Conservation (phyloP, 1,140 invertebrate species). For the Alviniconcha marisindica region DNA sequence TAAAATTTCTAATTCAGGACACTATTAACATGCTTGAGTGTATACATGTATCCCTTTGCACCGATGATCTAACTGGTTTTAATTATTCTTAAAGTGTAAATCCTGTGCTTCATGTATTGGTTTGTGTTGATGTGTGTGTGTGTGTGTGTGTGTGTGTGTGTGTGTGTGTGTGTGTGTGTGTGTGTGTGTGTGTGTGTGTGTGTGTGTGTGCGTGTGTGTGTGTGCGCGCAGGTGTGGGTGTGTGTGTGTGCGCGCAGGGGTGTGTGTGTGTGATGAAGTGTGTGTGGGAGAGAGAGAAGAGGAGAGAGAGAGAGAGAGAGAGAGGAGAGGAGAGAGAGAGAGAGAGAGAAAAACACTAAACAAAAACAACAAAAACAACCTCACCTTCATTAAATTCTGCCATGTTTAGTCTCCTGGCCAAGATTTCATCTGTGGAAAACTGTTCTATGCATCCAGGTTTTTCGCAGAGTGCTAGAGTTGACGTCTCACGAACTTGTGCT, state of each 20-base stretch:
- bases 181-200: conserved; percentile 8
- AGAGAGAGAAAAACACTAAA: background rate
- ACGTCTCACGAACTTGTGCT: too few species aligned
- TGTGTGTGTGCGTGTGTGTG: conserved; percentile 11
- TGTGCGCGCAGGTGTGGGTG: background rate
- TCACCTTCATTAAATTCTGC: background rate
- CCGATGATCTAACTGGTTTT: too few species aligned
- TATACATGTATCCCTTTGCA: too few species aligned
- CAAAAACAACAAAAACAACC: conserved; percentile 6
- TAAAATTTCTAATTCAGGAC: too few species aligned
- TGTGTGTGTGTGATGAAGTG: background rate
- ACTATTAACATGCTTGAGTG: too few species aligned
- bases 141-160: background rate
- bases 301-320: conserved; percentile 29
- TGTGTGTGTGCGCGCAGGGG: background rate
- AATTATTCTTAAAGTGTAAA: too few species aligned
- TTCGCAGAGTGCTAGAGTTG: too few species aligned
- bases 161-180: conserved; percentile 8
- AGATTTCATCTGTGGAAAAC: too few species aligned
- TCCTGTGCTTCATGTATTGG: too few species aligned
- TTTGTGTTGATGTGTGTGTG: too few species aligned
- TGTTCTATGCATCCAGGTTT: too few species aligned
- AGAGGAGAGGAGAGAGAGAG: conserved; percentile 5
- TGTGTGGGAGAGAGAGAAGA: conserved; percentile 25
- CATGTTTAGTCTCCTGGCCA: background rate